phyloP scores from a whole-genome alignment of 1,140 invertebrate genomes.

The Lysiphlebus fabarum region DNA sequence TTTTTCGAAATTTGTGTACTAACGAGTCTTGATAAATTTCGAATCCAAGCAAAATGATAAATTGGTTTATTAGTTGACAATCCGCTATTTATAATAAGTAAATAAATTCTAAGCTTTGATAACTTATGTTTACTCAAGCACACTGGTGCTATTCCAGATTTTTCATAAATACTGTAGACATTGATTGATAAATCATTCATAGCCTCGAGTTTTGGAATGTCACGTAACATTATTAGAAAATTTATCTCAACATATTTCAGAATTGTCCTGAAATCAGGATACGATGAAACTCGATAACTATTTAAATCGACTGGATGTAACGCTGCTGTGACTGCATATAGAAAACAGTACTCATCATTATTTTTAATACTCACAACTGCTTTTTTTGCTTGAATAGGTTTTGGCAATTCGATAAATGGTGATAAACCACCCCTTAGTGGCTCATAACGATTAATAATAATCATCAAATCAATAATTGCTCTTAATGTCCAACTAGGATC shows the following conservation, averaged over 20 bases:
- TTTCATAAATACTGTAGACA: background rate
- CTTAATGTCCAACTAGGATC: slow-evolving; percentile 26
- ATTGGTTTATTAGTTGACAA: background rate
- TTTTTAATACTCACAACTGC: too few relatives aligned
- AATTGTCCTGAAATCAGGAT: slow-evolving; percentile 16
- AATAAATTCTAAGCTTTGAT: background rate
- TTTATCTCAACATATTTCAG: slow-evolving; percentile 21
- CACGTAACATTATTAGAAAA: slow-evolving; percentile 21
- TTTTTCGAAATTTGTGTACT: slow-evolving; percentile 30
- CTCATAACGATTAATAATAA: slow-evolving; percentile 28
- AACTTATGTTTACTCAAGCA: background rate
- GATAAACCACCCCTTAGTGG: slow-evolving; percentile 24
- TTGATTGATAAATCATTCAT: slow-evolving; percentile 24
- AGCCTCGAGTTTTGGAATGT: slow-evolving; percentile 25
- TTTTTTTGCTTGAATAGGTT: slow-evolving; percentile 27
- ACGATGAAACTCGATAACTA: slow-evolving; percentile 8
- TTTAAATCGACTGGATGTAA: slow-evolving; percentile 13
- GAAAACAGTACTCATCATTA: slow-evolving; percentile 12
- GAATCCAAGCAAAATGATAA: background rate
- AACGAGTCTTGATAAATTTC: slow-evolving; percentile 1
- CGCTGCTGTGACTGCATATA: slow-evolving; percentile 16
- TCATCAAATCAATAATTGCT: slow-evolving; percentile 27
- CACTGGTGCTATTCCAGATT: background rate
- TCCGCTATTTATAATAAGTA: background rate
- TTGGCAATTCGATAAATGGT: slow-evolving; percentile 23